A percentile compares a stretch with the other conserved stretches of the same genome.
These are phyloP conservation scores for Helleia helle DNA, from an alignment of 2,888 invertebrate genomes.

Conservation along the genomic window DNA sequence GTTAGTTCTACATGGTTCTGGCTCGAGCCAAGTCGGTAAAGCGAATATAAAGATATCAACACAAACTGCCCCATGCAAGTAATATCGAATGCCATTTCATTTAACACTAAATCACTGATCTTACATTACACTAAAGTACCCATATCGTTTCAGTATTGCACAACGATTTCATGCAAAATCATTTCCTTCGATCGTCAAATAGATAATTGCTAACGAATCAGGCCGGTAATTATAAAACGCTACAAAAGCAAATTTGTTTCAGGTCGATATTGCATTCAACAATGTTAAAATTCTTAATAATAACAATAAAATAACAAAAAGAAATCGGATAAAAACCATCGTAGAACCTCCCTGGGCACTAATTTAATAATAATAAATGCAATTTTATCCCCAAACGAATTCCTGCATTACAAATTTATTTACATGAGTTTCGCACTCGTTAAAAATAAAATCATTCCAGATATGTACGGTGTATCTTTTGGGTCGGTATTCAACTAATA, in stretches of 20 bases:
- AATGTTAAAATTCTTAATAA: conserved; percentile 71
- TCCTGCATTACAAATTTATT: conserved; percentile 62
- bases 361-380: conserved; percentile 58
- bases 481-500: conserved; percentile 61
- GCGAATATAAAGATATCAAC: conserved; percentile 22
- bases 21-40: conserved; percentile 38
- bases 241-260: conserved; percentile 33
- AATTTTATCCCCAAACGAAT: conserved; percentile 54
- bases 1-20: conserved; percentile 55
- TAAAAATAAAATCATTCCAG: conserved; percentile 26
- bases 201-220: conserved; percentile 8
- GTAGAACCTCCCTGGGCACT: conserved; percentile 58
- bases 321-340: conserved; percentile 60
- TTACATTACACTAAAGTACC: conserved; percentile 49
- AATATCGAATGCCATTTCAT: conserved; percentile 15
- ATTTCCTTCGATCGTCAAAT: conserved; percentile 25
- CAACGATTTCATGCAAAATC: conserved; percentile 61
- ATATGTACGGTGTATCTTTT: conserved; percentile 30
- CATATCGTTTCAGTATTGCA: conserved; percentile 57
- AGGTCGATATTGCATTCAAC: conserved; percentile 57
- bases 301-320: conserved; percentile 72
- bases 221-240: conserved; percentile 16
- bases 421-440: conserved; percentile 45
- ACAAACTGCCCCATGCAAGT: conserved; percentile 17
- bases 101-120: conserved; percentile 42